These are phyloP conservation scores for Synergus japonicus DNA, from an alignment of 2,888 invertebrate species.

Conservation along the genomic window DNA sequence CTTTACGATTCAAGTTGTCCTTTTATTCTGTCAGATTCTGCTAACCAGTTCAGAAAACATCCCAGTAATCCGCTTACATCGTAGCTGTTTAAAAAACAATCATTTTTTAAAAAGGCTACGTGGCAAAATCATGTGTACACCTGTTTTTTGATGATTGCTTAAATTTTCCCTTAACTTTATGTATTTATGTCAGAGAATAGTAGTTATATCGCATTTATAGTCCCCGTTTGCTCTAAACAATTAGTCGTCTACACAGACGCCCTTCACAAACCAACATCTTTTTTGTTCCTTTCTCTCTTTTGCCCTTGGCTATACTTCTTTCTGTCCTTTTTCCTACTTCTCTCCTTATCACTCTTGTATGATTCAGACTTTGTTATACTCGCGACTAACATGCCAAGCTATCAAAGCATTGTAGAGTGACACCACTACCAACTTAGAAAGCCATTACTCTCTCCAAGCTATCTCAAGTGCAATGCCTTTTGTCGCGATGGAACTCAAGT, in stretches of 20 bases:
- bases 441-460: constrained; percentile 36
- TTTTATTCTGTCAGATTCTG: not conserved
- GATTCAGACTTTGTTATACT: constrained; percentile 47
- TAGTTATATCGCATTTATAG: constrained; percentile 56
- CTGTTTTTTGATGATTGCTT: no score
- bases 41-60: not conserved
- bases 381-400: constrained; percentile 17
- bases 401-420: constrained; percentile 8
- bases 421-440: constrained; percentile 8
- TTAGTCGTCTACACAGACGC: constrained; percentile 71
- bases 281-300: constrained; percentile 53
- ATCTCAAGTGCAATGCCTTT: constrained; percentile 24
- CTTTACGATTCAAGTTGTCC: not conserved
- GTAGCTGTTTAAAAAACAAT: not conserved
- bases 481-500: not conserved
- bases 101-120: not conserved
- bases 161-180: no score
- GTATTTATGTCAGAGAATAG: no score
- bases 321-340: constrained; percentile 39
- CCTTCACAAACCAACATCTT: constrained; percentile 59
- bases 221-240: constrained; percentile 66
- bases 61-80: not conserved
- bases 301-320: constrained; percentile 49
- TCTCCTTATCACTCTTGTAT: constrained; percentile 44
- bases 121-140: not conserved